These are phyloP conservation scores for Dipodomys merriami DNA, from an alignment of 2,113 vertebrate species.

Conservation along the genomic window DNA sequence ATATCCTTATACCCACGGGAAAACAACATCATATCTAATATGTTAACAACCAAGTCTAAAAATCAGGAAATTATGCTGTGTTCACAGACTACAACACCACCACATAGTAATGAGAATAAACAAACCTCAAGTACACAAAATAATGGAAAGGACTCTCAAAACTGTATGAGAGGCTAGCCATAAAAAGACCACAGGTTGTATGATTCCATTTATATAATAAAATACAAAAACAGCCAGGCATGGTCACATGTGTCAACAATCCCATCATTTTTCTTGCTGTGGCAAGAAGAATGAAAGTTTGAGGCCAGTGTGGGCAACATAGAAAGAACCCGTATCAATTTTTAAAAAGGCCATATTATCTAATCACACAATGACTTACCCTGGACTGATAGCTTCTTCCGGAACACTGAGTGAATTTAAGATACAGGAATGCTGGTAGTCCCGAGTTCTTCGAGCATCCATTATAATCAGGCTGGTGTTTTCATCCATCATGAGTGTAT, in stretches of 20 bases:
- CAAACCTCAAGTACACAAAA: neutral
- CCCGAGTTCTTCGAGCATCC: slow-evolving; percentile 91
- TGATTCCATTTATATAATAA: slow-evolving; percentile 8
- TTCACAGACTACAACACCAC: neutral
- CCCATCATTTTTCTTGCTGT: neutral
- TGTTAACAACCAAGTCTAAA: neutral
- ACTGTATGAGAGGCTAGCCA: neutral
- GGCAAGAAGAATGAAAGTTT: neutral
- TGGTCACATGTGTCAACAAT: neutral
- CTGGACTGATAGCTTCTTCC: slow-evolving; percentile 94
- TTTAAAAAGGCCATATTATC: neutral
- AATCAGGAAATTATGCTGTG: neutral
- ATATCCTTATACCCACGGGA: neutral
- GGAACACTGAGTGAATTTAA: slow-evolving; percentile 93
- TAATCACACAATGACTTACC: slow-evolving; percentile 85
- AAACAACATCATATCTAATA: slow-evolving; percentile 38
- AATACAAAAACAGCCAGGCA: neutral
- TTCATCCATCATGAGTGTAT: slow-evolving; percentile 93
- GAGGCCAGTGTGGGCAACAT: neutral
- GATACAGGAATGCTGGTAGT: slow-evolving; percentile 95
- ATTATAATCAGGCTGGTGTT: slow-evolving; percentile 92
- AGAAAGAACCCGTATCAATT: neutral
- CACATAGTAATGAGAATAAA: neutral
- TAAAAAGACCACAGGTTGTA: neutral
- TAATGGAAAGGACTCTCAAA: neutral